These are phyloP conservation scores for Nettapus auritus DNA, from an alignment of 2,113 vertebrate genomes.

Conservation along the genomic window DNA sequence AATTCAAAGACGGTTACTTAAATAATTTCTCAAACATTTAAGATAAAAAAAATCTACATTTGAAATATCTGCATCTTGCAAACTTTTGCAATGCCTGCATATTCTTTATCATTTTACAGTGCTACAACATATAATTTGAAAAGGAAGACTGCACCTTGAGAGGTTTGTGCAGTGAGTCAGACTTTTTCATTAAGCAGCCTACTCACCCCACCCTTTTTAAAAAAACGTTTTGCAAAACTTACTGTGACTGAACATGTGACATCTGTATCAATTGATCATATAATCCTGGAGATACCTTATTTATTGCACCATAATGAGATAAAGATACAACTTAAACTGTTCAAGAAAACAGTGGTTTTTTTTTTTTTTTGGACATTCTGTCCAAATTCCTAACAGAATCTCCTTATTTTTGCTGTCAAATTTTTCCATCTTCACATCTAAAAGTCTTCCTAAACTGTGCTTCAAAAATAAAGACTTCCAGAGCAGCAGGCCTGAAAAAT, in stretches of 20 bases:
- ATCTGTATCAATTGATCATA: not conserved
- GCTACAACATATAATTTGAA: not conserved
- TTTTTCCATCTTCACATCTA: not conserved
- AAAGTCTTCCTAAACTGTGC: not conserved
- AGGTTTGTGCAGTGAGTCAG: not conserved
- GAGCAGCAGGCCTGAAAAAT: not conserved
- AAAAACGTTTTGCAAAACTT: not conserved
- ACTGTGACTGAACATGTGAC: not conserved
- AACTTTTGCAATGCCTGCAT: not conserved
- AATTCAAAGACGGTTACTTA: not conserved
- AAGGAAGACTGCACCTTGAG: not conserved
- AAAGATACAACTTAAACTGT: not conserved
- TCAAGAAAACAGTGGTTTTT: not conserved
- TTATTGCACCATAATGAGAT: not conserved
- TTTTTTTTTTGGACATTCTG: not conserved
- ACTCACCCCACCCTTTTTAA: not conserved
- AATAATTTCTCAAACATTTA: not conserved
- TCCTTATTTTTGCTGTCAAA: not conserved
- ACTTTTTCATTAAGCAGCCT: constrained; percentile 35
- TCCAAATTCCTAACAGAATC: not conserved
- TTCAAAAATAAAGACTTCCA: not conserved
- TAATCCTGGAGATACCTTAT: not conserved
- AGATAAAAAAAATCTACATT: not conserved
- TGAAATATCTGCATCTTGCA: not conserved
- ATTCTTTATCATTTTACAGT: not conserved